A percentile compares a stretch with the other conserved stretches of the same genome.
phyloP scores from a whole-genome alignment of 2,797 vertebrate genomes.

The Novumbra hubbsi region DNA sequence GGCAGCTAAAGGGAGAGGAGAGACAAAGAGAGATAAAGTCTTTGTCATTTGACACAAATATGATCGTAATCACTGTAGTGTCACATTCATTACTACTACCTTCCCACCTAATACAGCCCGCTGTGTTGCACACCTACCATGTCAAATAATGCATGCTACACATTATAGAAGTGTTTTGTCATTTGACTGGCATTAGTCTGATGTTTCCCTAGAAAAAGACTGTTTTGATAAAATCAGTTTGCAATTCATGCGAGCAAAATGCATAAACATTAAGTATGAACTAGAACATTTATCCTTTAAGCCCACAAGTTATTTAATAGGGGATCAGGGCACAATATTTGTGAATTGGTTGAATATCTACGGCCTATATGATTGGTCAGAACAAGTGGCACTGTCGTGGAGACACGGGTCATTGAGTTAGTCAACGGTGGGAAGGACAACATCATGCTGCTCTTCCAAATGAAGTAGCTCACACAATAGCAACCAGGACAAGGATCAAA shows the following conservation, averaged over 20 bases:
- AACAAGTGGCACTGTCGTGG: constrained; percentile 2
- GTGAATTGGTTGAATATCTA: not conserved
- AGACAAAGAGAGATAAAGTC: not conserved
- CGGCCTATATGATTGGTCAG: constrained; percentile 2
- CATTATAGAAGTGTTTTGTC: too few species aligned
- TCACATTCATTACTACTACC: too few species aligned
- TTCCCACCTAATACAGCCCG: too few species aligned
- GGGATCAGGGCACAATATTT: not conserved
- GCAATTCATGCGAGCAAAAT: too few species aligned
- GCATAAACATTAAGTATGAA: too few species aligned
- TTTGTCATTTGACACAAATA: too few species aligned
- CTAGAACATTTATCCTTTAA: not conserved
- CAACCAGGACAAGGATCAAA: not conserved
- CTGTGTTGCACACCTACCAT: too few species aligned
- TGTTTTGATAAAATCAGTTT: too few species aligned
- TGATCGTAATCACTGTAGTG: too few species aligned
- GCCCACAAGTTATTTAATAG: not conserved
- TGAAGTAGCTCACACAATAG: not conserved
- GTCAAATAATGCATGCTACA: too few species aligned
- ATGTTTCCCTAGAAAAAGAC: too few species aligned
- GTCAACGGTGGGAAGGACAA: constrained; percentile 4
- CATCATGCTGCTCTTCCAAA: not conserved
- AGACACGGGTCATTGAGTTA: not conserved
- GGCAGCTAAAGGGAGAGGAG: not conserved
- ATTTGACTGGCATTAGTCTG: too few species aligned